Percentiles rank a stretch among this genome's conserved stretches.
Conservation (phyloP, 2,797 vertebrate genomes). For the Molossus molossus region DNA sequence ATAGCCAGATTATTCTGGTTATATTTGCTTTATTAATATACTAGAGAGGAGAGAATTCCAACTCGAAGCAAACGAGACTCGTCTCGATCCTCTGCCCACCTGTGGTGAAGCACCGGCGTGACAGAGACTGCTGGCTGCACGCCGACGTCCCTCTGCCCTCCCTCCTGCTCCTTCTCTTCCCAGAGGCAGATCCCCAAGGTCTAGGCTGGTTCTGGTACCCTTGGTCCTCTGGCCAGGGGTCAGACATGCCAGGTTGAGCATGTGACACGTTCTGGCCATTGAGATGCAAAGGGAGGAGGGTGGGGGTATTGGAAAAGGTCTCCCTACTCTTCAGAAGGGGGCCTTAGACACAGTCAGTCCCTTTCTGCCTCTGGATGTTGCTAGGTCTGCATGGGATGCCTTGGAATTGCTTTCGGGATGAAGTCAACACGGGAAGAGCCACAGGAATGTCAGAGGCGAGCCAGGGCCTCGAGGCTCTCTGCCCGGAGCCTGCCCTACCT, state of each 20-base stretch:
- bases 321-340: background rate
- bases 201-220: background rate
- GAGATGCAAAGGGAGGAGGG: background rate
- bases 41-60: conserved; percentile 21
- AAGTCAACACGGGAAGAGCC: background rate
- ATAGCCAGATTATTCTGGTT: conserved; percentile 21
- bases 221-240: background rate
- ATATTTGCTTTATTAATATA: conserved; percentile 81
- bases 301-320: background rate
- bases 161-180: background rate
- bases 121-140: background rate
- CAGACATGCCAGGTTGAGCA: background rate
- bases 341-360: background rate
- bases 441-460: background rate
- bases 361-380: background rate
- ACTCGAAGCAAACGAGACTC: conserved; percentile 82
- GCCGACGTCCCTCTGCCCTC: background rate
- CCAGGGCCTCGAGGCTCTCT: background rate
- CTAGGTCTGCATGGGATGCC: no score
- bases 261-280: conserved; percentile 48
- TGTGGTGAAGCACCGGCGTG: background rate
- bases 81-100: conserved; percentile 55
- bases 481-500: background rate
- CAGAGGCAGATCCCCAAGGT: background rate
- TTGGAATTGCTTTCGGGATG: background rate